Conservation (phyloP, 2,888 invertebrate species). For the Quadroppia sp. region DNA sequence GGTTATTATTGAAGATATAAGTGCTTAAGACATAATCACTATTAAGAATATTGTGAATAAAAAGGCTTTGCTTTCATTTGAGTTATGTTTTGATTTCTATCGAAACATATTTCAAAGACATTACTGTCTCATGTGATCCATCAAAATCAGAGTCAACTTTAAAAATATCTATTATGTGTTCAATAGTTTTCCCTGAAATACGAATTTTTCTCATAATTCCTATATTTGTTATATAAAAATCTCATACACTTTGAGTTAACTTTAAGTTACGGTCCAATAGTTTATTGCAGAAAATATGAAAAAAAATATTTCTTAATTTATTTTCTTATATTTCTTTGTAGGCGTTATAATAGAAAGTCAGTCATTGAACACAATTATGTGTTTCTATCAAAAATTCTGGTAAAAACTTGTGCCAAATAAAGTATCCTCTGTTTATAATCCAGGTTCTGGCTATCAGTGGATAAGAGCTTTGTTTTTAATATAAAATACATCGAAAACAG, state of each 20-base stretch:
- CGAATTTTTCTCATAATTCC: not conserved
- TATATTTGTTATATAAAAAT: not conserved
- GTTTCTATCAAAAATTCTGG: not conserved
- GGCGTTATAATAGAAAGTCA: not conserved
- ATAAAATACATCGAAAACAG: not conserved
- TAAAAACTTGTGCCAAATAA: not conserved
- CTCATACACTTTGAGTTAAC: not conserved
- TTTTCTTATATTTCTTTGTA: not conserved
- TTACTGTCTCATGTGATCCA: slow-evolving; percentile 19
- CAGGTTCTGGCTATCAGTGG: not conserved
- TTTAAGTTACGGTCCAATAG: slow-evolving; percentile 4
- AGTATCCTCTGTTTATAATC: not conserved
- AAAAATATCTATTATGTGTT: slow-evolving; percentile 2
- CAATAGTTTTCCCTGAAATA: not conserved
- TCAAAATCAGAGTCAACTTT: slow-evolving; percentile 21
- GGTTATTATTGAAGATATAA: slow-evolving; percentile 1
- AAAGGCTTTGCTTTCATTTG: not conserved
- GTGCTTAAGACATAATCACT: not conserved
- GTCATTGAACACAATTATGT: not conserved
- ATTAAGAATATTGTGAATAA: not conserved
- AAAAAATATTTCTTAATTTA: not conserved
- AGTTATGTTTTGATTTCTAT: not conserved
- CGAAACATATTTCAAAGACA: not conserved
- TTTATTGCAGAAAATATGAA: not conserved
- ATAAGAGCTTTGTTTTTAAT: not conserved